phyloP scores from a whole-genome alignment of 2,113 vertebrate genomes.

The Triplophysa siluroides region DNA sequence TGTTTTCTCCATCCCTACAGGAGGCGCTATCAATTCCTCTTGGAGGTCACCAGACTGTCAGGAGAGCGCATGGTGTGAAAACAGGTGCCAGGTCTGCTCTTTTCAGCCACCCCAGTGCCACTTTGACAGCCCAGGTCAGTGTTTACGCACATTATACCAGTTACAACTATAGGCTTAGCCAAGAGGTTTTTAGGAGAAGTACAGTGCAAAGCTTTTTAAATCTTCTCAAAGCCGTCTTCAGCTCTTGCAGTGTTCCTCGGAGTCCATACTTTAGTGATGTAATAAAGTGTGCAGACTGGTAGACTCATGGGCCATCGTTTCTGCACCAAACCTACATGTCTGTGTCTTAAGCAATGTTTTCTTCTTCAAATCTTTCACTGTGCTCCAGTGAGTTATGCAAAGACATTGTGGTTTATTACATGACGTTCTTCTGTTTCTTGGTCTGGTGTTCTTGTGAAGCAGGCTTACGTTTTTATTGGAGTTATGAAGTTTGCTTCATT shows the following conservation, averaged over 20 bases:
- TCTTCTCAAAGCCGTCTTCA: background rate
- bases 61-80: constrained; percentile 76
- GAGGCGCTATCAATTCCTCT: constrained; percentile 69
- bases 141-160: constrained; percentile 62
- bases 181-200: background rate
- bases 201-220: background rate
- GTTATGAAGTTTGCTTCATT: too few relatives aligned
- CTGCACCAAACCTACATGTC: too few relatives aligned
- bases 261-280: too few relatives aligned
- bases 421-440: too few relatives aligned
- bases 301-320: too few relatives aligned
- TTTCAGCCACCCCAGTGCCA: constrained; percentile 69
- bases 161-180: background rate
- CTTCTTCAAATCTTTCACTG: too few relatives aligned
- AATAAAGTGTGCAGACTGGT: too few relatives aligned
- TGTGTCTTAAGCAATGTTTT: too few relatives aligned
- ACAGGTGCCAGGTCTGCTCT: constrained; percentile 69
- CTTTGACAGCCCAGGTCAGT: constrained; percentile 63
- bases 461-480: too few relatives aligned
- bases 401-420: too few relatives aligned
- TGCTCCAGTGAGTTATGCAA: too few relatives aligned
- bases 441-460: too few relatives aligned
- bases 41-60: constrained; percentile 69
- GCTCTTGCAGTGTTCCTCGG: background rate
- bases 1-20: constrained; percentile 57